These are phyloP conservation scores for Styela plicata DNA, from an alignment of 23 tunicate genomes.

Conservation along the genomic window DNA sequence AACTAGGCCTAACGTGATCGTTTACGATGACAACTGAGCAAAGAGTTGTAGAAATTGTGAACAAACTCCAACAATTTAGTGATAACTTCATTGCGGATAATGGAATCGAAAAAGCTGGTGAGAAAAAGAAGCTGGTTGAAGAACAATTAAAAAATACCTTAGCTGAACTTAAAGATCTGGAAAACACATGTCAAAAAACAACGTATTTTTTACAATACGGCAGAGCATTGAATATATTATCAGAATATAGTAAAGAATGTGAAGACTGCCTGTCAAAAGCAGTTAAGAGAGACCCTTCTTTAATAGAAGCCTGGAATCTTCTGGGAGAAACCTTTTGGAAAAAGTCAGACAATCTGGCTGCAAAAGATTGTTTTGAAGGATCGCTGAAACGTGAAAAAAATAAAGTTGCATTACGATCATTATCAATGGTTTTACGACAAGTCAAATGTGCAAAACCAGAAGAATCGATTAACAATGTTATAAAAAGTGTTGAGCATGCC, in stretches of 20 bases:
- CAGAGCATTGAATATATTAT: conserved; percentile 60
- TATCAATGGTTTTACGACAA: conserved; percentile 90
- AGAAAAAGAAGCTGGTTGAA: conserved; percentile 49
- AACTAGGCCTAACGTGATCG: no score
- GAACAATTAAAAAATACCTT: conserved; percentile 43
- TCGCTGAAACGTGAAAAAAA: conserved; percentile 63
- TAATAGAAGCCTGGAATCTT: conserved; percentile 80
- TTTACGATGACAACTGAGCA: conserved; percentile 25
- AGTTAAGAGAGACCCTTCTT: conserved; percentile 86
- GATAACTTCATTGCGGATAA: conserved; percentile 55
- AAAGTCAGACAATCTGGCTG: conserved; percentile 65
- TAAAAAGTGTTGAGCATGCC: conserved; percentile 71
- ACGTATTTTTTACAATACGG: conserved; percentile 49
- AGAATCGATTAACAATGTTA: conserved; percentile 45
- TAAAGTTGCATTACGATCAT: conserved; percentile 65
- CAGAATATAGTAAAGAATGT: conserved; percentile 79
- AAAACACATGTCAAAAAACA: conserved; percentile 61
- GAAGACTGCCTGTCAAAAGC: conserved; percentile 88
- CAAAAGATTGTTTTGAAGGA: conserved; percentile 90
- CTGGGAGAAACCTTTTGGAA: conserved; percentile 97
- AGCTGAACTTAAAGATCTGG: conserved; percentile 27
- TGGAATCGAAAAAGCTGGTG: conserved; percentile 40
- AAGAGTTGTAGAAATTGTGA: conserved; percentile 27
- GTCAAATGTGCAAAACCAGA: conserved; percentile 55
- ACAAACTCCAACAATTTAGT: conserved; percentile 56